A percentile compares a stretch with the other conserved stretches of the same genome.
These are phyloP conservation scores for Meiosimyza decipiens DNA, from an alignment of 2,888 invertebrate genomes.

Conservation along the genomic window DNA sequence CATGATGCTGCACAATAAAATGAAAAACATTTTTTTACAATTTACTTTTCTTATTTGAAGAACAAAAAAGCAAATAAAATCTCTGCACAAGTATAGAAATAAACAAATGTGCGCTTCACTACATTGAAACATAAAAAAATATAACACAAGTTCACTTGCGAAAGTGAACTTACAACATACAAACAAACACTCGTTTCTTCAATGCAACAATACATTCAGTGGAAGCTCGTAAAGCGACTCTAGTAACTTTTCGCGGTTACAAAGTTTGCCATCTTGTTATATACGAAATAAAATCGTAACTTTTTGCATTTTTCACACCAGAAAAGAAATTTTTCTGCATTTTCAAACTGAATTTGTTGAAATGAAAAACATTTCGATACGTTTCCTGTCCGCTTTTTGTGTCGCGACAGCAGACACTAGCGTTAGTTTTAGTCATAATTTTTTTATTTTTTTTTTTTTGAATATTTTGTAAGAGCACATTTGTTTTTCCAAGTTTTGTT, in stretches of 20 bases:
- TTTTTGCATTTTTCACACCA: slow-evolving; percentile 33
- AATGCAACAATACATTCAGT: not conserved
- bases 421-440: not conserved
- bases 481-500: not conserved
- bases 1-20: too few species aligned
- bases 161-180: not conserved
- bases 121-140: too few species aligned
- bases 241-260: not conserved
- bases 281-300: slow-evolving; percentile 11
- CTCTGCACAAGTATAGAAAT: not conserved
- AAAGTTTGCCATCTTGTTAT: slow-evolving; percentile 14
- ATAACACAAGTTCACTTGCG: too few species aligned
- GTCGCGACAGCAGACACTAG: slow-evolving; percentile 30
- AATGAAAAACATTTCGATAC: slow-evolving; percentile 39
- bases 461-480: not conserved
- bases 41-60: too few species aligned
- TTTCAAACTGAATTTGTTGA: slow-evolving; percentile 6
- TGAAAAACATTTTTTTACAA: too few species aligned
- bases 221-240: not conserved
- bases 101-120: not conserved
- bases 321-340: not conserved
- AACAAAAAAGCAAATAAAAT: too few species aligned
- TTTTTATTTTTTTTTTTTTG: not conserved
- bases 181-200: not conserved
- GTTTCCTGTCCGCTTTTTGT: slow-evolving; percentile 43